Evolutionary conservation across 2,113 vertebrate genomes (phyloP).

Genomic region (Centropus unirufus): DNA sequence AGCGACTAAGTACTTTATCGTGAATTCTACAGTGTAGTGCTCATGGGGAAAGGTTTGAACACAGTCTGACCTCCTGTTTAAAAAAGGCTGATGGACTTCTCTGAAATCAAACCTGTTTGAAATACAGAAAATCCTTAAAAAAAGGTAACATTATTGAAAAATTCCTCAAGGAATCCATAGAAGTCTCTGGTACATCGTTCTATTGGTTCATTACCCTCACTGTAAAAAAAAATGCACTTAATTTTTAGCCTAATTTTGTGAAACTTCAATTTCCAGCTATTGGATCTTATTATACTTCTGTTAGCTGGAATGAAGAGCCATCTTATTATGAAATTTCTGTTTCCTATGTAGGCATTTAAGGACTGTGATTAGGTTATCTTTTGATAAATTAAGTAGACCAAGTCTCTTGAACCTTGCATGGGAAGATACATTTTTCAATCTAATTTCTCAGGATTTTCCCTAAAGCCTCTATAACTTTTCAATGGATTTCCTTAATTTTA

Average conservation of each 20-base stretch:
- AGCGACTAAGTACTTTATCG: not conserved
- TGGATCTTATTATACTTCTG: not conserved
- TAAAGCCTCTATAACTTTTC: not conserved
- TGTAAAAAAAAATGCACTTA: not conserved
- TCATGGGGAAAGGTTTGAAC: not conserved
- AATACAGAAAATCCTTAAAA: not conserved
- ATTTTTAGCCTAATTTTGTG: constrained; percentile 18
- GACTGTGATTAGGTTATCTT: not conserved
- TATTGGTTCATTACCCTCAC: not conserved
- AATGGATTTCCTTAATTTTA: not conserved
- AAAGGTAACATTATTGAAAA: not conserved
- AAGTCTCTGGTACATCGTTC: not conserved
- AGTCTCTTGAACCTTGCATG: not conserved
- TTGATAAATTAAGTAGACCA: constrained; percentile 24
- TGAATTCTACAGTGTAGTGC: not conserved
- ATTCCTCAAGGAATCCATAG: not conserved
- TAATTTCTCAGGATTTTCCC: not conserved
- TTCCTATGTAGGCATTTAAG: constrained; percentile 13
- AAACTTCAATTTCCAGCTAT: not conserved
- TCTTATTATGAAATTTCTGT: constrained; percentile 10
- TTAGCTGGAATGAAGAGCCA: not conserved
- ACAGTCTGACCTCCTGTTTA: not conserved
- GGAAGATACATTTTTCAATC: constrained; percentile 3
- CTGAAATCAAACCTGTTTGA: not conserved
- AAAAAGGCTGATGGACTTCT: not conserved